A percentile compares a stretch with the other conserved stretches of the same genome.
phyloP scores from a whole-genome alignment of 92 coral and sea anemone genomes.

The Zoanthus sansibaricus region DNA sequence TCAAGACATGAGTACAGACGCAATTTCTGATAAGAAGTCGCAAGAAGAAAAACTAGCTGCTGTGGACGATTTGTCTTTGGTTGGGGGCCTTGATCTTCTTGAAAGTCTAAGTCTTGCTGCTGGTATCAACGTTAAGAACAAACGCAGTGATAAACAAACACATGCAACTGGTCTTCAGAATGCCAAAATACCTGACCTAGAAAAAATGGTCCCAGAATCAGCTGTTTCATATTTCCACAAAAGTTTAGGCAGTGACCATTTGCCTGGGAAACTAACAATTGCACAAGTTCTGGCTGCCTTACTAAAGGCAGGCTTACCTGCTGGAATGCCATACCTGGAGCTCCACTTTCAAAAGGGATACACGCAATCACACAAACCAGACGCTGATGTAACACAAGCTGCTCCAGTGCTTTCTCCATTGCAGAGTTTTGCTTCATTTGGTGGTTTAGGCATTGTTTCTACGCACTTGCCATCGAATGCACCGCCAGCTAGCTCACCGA shows the following conservation, averaged over 20 bases:
- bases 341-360: constrained; percentile 39
- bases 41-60: constrained; percentile 77
- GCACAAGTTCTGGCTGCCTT: constrained; percentile 73
- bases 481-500: constrained; percentile 49
- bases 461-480: constrained; percentile 75
- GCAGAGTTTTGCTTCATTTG: constrained; percentile 83
- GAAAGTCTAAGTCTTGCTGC: constrained; percentile 82
- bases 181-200: constrained; percentile 54
- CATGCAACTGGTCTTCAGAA: constrained; percentile 37
- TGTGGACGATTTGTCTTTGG: constrained; percentile 57
- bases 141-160: constrained; percentile 79
- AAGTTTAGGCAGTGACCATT: constrained; percentile 64
- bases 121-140: constrained; percentile 89
- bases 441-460: constrained; percentile 89
- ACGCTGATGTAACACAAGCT: background rate
- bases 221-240: constrained; percentile 64
- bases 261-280: constrained; percentile 71
- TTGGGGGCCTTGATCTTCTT: constrained; percentile 78
- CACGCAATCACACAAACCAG: constrained; percentile 3
- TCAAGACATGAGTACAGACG: constrained; percentile 61
- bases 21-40: constrained; percentile 52
- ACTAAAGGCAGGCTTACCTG: constrained; percentile 71
- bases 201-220: constrained; percentile 48
- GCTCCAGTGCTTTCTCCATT: constrained; percentile 72
- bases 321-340: constrained; percentile 76